Percentiles rank a stretch among this genome's conserved stretches.
Conservation (phyloP, 1,140 invertebrate genomes). For the Caenorhabditis brenneri region DNA sequence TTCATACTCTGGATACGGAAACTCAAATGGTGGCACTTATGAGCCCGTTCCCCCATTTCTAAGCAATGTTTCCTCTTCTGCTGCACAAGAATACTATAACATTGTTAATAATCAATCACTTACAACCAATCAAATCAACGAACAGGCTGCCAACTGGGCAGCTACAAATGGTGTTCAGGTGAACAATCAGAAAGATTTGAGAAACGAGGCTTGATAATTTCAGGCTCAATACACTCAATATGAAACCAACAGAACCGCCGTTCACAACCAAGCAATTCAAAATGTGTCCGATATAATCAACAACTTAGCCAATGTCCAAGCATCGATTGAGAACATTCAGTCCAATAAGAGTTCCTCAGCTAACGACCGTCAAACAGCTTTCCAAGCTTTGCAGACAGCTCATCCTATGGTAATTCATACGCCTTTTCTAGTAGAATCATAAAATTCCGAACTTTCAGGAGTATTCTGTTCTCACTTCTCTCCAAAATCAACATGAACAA, state of each 20-base stretch:
- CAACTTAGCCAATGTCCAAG: not conserved
- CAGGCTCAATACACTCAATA: not conserved
- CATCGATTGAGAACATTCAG: not conserved
- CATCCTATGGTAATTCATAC: not conserved
- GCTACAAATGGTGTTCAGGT: slow-evolving; percentile 7
- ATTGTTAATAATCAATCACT: slow-evolving; percentile 13
- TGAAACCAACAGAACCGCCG: not conserved
- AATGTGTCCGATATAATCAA: slow-evolving; percentile 13
- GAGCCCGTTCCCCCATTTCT: not conserved
- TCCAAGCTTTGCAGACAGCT: not conserved
- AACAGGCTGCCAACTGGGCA: slow-evolving; percentile 10
- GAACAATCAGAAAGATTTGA: not conserved
- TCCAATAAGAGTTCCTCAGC: slow-evolving; percentile 3
- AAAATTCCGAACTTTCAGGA: not conserved
- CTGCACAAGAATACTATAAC: slow-evolving; percentile 7
- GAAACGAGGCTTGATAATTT: no score
- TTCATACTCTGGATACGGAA: not conserved
- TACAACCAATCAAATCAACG: slow-evolving; percentile 8
- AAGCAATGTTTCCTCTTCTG: not conserved
- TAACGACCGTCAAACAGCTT: not conserved
- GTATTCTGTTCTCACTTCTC: not conserved
- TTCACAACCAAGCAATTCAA: slow-evolving; percentile 6
- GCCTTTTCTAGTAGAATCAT: not conserved
- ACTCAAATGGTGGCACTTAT: not conserved
- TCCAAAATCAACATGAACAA: slow-evolving; percentile 23